Evolutionary conservation across 2,888 invertebrate genomes (phyloP), one percentile per base, ranked within the genome.

Genomic region (Pediacus dermestoides): DNA sequence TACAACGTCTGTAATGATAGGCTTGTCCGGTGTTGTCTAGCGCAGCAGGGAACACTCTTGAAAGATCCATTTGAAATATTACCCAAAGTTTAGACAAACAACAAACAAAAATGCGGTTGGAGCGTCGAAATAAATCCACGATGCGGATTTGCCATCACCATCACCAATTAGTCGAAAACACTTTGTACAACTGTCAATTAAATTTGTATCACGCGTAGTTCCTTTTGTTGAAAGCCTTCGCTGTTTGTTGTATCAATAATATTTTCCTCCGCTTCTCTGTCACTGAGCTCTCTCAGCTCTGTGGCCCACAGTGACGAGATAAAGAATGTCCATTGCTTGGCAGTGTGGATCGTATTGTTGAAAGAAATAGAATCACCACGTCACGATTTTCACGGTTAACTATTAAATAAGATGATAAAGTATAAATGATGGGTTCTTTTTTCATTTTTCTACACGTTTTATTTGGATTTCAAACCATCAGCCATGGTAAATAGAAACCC

Each of bases 1-100:
- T 60, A 57, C 57, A 60, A 60, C 55, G 44, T 53, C 50, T 43
- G 53, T 63, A 63, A 64, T 64, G 53, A 63, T 60, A 60, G 61
- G 53, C 56, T 58, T 47, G 53, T 50, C 46, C 44, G 40, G 49
- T 37, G 23, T 9, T 23, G 10, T n/a, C 14, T 12, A 28, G 12
- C 7, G 12, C 8, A 28, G 14, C 16, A 33, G 34, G 18, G 37
- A 31, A 37, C 13, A 36, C 36, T 26, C 28, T 23, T 7, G 31
- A 16, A 25, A 30, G 28, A 36, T 8, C 34, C 15, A 28, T 32
- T 42, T 41, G 43, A 46, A 43, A 40, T 41, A 44, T 44, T 34
- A 26, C 38, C 13, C 14, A 39, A 16, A 10, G 25, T 27, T 9
- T 23, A n/a, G 6, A 18, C 21, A 18, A 18, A 6, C 6, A 18